phyloP scores from a whole-genome alignment of 1,140 invertebrate genomes.

The Thalassaphorura encarpata region DNA sequence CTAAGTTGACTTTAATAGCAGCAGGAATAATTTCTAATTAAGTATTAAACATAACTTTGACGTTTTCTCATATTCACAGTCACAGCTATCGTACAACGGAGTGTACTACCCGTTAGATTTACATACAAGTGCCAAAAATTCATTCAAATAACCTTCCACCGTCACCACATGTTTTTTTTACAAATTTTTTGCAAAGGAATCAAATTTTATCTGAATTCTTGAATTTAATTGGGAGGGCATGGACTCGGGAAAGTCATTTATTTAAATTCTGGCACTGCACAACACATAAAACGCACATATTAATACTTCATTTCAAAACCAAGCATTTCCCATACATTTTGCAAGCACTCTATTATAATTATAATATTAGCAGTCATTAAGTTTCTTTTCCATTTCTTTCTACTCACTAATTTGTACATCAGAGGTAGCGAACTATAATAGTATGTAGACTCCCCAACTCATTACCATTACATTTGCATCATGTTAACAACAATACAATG shows the following conservation, averaged over 20 bases:
- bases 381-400: not conserved
- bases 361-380: not conserved
- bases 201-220: not conserved
- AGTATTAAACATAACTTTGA: too few relatives aligned
- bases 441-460: not conserved
- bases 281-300: too few relatives aligned
- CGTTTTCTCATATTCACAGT: too few relatives aligned
- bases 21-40: too few relatives aligned
- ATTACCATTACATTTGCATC: not conserved
- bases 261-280: not conserved
- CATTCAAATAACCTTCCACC: too few relatives aligned
- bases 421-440: constrained; percentile 22
- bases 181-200: too few relatives aligned
- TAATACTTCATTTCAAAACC: too few relatives aligned
- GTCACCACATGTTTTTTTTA: too few relatives aligned
- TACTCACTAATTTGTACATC: constrained; percentile 31
- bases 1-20: too few relatives aligned
- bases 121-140: too few relatives aligned
- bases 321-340: not conserved
- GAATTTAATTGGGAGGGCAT: not conserved
- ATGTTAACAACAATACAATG: not conserved
- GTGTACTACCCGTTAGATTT: too few relatives aligned
- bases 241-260: not conserved
- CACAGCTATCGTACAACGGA: too few relatives aligned
- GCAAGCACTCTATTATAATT: not conserved